Conservation (phyloP, 2,888 invertebrate genomes). For the Drosophila vallismaia region DNA sequence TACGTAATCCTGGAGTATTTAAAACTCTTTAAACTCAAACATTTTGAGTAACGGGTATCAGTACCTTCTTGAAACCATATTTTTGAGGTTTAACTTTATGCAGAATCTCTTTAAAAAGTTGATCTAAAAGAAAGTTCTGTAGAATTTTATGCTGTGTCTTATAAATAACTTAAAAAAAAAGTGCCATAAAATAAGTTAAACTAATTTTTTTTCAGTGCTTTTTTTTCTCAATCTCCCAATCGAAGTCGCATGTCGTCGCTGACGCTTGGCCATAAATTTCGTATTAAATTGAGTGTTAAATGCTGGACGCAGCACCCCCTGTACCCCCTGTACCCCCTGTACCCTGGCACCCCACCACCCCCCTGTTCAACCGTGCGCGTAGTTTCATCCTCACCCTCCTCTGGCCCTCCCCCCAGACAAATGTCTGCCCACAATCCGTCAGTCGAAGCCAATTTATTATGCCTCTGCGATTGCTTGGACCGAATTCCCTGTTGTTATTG, state of each 20-base stretch:
- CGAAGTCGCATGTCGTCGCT: slow-evolving; percentile 68
- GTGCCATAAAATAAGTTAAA: not conserved
- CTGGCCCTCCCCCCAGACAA: not conserved
- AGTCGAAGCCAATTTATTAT: slow-evolving; percentile 75
- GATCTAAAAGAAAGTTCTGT: no score
- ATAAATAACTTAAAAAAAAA: no score
- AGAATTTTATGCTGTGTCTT: no score
- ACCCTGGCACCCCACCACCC: slow-evolving; percentile 6
- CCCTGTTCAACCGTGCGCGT: slow-evolving; percentile 70
- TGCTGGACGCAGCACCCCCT: slow-evolving; percentile 62
- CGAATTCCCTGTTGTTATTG: slow-evolving; percentile 15
- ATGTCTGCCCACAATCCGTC: slow-evolving; percentile 61
- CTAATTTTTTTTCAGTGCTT: slow-evolving; percentile 11
- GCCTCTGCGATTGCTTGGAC: slow-evolving; percentile 50
- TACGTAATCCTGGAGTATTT: not conserved
- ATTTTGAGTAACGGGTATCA: not conserved
- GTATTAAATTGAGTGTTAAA: slow-evolving; percentile 79
- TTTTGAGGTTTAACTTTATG: no score
- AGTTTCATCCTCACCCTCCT: slow-evolving; percentile 38
- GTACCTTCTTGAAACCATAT: no score
- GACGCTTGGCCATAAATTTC: slow-evolving; percentile 73
- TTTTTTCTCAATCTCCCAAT: slow-evolving; percentile 19
- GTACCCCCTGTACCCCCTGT: slow-evolving; percentile 4
- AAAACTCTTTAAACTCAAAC: not conserved
- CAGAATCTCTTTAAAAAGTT: no score